Conservation (phyloP, 2,113 vertebrate species). For the Leptosomus discolor region DNA sequence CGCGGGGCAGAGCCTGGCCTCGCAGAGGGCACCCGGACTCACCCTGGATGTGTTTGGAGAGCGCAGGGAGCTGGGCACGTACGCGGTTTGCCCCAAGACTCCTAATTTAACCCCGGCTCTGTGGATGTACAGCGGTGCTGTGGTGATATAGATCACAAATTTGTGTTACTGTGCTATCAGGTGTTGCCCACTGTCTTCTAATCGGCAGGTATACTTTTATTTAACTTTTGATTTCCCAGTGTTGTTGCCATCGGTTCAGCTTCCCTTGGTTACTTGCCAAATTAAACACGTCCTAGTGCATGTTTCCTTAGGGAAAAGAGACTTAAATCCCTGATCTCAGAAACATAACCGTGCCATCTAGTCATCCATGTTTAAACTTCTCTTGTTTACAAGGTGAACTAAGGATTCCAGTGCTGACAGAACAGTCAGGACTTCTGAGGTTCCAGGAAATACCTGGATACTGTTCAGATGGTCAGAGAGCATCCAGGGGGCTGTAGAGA, state of each 20-base stretch:
- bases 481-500: background rate
- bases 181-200: background rate
- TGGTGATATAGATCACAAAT: fast-evolving
- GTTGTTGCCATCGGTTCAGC: background rate
- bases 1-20: background rate
- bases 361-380: background rate
- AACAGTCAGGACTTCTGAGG: background rate
- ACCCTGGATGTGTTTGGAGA: fast-evolving
- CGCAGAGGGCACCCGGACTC: fast-evolving
- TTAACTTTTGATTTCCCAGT: background rate
- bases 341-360: background rate
- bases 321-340: background rate
- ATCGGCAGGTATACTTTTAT: background rate
- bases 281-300: fast-evolving
- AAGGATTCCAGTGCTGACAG: background rate
- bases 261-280: background rate
- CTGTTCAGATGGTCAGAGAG: conserved; percentile 8
- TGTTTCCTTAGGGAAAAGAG: background rate
- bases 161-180: background rate
- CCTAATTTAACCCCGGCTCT: background rate
- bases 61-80: fast-evolving
- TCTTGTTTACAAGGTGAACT: background rate
- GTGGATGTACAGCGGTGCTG: background rate
- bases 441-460: conserved; percentile 13
- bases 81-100: fast-evolving